Base-by-base conservation (phyloP, 1,140 invertebrate species). In the Melanaphis sacchari region DNA sequence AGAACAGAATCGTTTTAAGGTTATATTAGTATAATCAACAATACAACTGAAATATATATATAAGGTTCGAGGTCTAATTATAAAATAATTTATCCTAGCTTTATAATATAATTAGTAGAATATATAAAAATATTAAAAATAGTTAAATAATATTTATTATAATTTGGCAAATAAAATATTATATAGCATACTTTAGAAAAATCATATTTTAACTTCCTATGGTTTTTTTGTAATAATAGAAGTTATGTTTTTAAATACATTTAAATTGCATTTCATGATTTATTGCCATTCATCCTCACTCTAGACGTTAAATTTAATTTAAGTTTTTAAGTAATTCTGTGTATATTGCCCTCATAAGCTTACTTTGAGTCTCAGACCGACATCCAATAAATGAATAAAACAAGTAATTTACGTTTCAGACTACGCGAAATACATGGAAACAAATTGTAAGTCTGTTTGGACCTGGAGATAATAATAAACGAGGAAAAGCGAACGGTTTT, bases 301-400 rank as follows among this genome's bases (percentile, higher is more conserved):
- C 31, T 43, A 87, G 43, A 7, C 31, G 43, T 88, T 88, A 49
- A 46, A 88, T 36, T 46, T 88, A 88, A 88, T 88, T 36, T 49
- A 36, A 49, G 26, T 43, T 87, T 87, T 31, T 84, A 41, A 41
- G 59, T 76, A 84, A 84, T 84, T 26, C 38, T 26, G 40, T 31
- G 38, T 84, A 84, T 84, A 84, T 38, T 84, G 82, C 38, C 40
- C 41, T 31, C 41, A 87, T 84, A 41, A 15, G 82, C 40, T 31
- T 26, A 26, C 82, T 43, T 43, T 85, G 40, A 41, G 40, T 4
- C 38, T 49, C 15, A 36, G 5, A 38, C 46, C 46, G 43, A 89
- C 46, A 46, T 49, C 46, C 87, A 38, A 52, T 52, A 52, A 89
- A 89, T 36, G 26, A 52, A 89, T 89, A 88, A 46, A 88, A 88